Evolutionary conservation across 37 sponge, comb jelly and placozoan species (phyloP), one percentile per base, ranked within the genome.

Genomic region (Tethya wilhelma): DNA sequence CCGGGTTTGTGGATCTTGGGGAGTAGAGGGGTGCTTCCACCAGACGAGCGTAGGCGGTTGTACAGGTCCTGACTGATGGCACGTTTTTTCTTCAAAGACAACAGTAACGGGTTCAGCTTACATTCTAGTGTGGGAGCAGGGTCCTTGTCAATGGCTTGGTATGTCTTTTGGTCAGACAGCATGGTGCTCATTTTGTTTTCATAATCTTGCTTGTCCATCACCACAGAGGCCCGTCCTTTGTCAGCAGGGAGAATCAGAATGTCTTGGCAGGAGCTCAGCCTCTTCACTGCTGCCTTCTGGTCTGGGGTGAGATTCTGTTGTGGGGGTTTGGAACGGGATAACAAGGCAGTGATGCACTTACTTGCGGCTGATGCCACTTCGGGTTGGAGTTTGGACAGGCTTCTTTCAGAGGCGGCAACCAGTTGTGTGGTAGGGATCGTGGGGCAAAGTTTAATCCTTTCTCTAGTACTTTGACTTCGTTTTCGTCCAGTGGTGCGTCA

Each of bases 1-100:
- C 38, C 55, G 1, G 29, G 53, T 56, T 80, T 80, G 30, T 68
- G 81, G 31, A 80, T 44, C 32, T 80, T 80, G 1, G 81, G 81
- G 34, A 69, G 59, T 53, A 37, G 79, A 2, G 81, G 81, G 41
- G 40, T 80, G 30, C 25, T 22, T 22, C 81, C 81, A 42, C 71
- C 81, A 5, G 81, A 41, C 62, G 60, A 57, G 11, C 71, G 34
- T 69, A 80, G 45, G 2, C 71, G 17, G 34, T 78, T 33, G 30
- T 64, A 78, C 6, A 78, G 79, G 29, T 44, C 22, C 6, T 12
- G 26, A 7, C 25, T 17, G 63, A 60, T n/a, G 25, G 6, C 22
- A n/a, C n/a, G n/a, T 60, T 49, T 49, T 49, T 14, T 49, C 14
- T 49, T 49, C 53, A 49, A 14, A 14, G 53, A 49, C 14, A 49